Percentiles rank a stretch among this genome's conserved stretches.
phyloP scores from a whole-genome alignment of 2,888 invertebrate genomes.

The Phymatocera aterrima region DNA sequence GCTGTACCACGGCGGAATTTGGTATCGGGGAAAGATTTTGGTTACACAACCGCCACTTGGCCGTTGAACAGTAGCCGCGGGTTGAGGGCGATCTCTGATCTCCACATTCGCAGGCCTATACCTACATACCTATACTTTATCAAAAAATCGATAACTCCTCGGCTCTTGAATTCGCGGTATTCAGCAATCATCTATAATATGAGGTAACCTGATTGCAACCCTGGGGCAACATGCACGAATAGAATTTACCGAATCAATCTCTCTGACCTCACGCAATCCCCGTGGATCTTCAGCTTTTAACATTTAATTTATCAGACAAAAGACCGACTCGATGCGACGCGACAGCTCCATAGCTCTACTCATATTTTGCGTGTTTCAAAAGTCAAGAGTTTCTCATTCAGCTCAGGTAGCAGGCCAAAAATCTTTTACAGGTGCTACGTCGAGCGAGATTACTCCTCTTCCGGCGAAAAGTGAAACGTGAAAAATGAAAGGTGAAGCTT shows the following conservation, averaged over 20 bases:
- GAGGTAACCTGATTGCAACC: slow-evolving; percentile 7
- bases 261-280: neutral
- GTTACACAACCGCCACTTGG: slow-evolving; percentile 11
- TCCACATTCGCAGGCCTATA: neutral
- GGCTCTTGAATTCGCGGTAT: neutral
- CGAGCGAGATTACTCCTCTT: slow-evolving; percentile 15
- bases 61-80: neutral
- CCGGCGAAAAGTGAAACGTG: slow-evolving; percentile 25
- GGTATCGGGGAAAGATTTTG: slow-evolving; percentile 6
- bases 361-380: slow-evolving; percentile 27
- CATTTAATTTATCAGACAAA: slow-evolving; percentile 17
- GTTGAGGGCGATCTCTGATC: slow-evolving; percentile 26
- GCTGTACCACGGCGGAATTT: slow-evolving; percentile 9
- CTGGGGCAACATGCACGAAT: neutral
- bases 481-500: slow-evolving; percentile 32
- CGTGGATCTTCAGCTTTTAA: neutral
- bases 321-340: neutral
- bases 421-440: slow-evolving; percentile 29
- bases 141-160: slow-evolving; percentile 9
- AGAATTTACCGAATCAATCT: neutral
- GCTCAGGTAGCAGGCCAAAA: neutral
- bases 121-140: no score
- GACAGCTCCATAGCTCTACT: neutral
- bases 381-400: neutral
- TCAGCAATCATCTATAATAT: slow-evolving; percentile 30